Evolutionary conservation across 2,888 invertebrate species (phyloP), one percentile per base, ranked within the genome.

Genomic region (Maniola hyperantus): DNA sequence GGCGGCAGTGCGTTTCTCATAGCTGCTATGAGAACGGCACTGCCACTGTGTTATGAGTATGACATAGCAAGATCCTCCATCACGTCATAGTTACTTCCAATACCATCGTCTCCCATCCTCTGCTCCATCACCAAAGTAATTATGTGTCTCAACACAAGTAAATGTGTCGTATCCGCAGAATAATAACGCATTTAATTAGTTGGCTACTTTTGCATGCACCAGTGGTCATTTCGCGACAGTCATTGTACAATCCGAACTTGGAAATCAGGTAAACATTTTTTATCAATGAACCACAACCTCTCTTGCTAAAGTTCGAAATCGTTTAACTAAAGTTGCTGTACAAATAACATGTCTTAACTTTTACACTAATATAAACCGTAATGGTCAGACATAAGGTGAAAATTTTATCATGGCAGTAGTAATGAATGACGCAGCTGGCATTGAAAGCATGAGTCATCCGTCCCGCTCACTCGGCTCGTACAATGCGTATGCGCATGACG

Each of bases 371-470:
- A 18, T 58, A 51, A n/a, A 48, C 51, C 44, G 55, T 70, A 59
- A 10, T 5, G 0, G 1, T 6, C 0, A 4, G 0, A 0, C 0
- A 50, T 50, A 70, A 63, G 54, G 26, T 46, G 20, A 11, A 51
- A 55, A 75, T 78, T 78, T 69, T 74, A 75, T 76, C 79, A 75
- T 64, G 66, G 34, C 59, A 18, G 33, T 69, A 71, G 70, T 79
- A 79, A 82, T 88, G 85, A 89, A 89, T 90, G 90, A 90, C 87
- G 84, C 82, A 80, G 85, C 83, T 86, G 83, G 85, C 84, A 84
- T 87, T 83, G 78, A 75, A 78, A 79, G 78, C 83, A 83, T 89
- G 89, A 89, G 79, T 89, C 89, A 90, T 76, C 77, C 70, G 76
- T 83, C 79, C 81, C 83, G 81, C 79, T 84, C 78, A 74, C 80